A percentile compares a stretch with the other conserved stretches of the same genome.
phyloP scores from a whole-genome alignment of 2,113 vertebrate species.

The Oceanodroma tethys region DNA sequence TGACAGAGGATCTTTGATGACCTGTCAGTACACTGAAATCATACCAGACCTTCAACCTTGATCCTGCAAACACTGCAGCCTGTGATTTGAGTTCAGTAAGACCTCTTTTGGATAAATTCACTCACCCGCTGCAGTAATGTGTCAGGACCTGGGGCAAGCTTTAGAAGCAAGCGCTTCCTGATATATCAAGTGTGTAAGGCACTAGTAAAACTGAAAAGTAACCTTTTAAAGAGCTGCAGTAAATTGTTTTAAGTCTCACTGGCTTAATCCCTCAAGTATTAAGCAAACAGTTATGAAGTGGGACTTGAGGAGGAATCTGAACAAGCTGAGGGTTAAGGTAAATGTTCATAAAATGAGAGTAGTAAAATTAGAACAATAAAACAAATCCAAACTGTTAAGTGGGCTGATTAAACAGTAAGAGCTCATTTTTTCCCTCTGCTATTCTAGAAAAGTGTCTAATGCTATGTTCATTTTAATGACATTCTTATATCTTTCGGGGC shows the following conservation, averaged over 20 bases:
- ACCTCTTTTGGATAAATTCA: not conserved
- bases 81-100: not conserved
- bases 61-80: not conserved
- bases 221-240: not conserved
- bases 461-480: constrained; percentile 1
- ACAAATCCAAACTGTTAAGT: constrained; percentile 20
- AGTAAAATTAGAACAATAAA: constrained; percentile 44
- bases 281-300: constrained; percentile 22
- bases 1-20: not conserved
- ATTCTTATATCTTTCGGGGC: not conserved
- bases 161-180: not conserved
- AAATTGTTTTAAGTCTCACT: constrained; percentile 14
- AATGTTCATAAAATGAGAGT: not conserved
- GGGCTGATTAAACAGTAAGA: constrained; percentile 34
- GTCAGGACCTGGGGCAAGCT: not conserved
- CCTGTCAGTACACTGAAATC: not conserved
- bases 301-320: not conserved
- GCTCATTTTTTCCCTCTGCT: not conserved
- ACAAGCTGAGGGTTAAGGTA: not conserved
- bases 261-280: constrained; percentile 24
- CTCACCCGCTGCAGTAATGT: rapidly evolving
- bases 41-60: not conserved
- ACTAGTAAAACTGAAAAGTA: not conserved
- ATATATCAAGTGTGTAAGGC: not conserved
- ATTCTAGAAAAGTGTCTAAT: not conserved